A percentile compares a stretch with the other conserved stretches of the same genome.
Conservation (phyloP, 2,888 invertebrate genomes). For the Hypselothyrea guttata region DNA sequence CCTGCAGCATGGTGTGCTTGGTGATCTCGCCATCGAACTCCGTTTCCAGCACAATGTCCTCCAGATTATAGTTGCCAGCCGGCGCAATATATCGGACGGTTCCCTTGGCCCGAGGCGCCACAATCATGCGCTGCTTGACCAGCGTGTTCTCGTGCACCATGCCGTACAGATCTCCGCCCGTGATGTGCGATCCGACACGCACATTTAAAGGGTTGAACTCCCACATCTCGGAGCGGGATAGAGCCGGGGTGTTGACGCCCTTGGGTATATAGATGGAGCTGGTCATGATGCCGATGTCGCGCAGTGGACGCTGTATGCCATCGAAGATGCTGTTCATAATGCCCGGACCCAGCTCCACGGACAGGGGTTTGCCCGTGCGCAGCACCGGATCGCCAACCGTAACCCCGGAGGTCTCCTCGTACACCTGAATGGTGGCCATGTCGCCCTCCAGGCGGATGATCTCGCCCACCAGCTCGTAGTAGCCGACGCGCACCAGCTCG, state of each 20-base stretch:
- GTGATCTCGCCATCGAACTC: constrained; percentile 98
- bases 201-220: constrained; percentile 93
- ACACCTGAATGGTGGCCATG: constrained; percentile 99
- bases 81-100: constrained; percentile 97
- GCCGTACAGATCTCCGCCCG: constrained; percentile 98
- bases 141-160: constrained; percentile 97
- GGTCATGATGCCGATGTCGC: constrained; percentile 95
- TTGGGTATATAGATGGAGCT: constrained; percentile 99
- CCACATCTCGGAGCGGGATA: constrained; percentile 92
- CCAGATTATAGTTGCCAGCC: constrained; percentile 95
- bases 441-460: constrained; percentile 99
- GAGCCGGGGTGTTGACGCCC: constrained; percentile 95
- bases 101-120: constrained; percentile 97
- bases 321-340: constrained; percentile 99
- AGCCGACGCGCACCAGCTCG: constrained; percentile 99
- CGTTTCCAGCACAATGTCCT: constrained; percentile 96
- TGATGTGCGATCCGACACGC: constrained; percentile 96
- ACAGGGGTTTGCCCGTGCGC: constrained; percentile 98
- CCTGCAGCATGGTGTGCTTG: constrained; percentile 97
- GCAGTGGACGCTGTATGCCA: constrained; percentile 99
- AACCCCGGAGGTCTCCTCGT: constrained; percentile 98
- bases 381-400: constrained; percentile 99
- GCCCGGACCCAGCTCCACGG: constrained; percentile 99
- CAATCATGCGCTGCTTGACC: constrained; percentile 97
- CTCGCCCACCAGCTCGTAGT: constrained; percentile 98